These are phyloP conservation scores for Agapetus fuscipes DNA, from an alignment of 2,888 invertebrate species.

Conservation along the genomic window DNA sequence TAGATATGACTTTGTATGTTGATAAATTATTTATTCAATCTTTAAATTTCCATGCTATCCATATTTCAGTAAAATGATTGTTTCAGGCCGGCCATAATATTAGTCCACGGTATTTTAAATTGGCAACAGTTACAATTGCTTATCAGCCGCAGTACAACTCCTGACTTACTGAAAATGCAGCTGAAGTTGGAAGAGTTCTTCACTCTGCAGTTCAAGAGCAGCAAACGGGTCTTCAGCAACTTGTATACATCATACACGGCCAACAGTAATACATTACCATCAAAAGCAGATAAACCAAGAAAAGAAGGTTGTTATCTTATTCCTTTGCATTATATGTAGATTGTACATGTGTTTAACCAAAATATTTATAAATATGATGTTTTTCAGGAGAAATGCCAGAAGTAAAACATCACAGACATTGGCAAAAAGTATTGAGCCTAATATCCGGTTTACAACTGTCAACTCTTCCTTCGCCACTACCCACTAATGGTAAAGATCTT, in stretches of 20 bases:
- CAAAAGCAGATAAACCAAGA: conserved; percentile 21
- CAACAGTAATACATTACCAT: conserved; percentile 21
- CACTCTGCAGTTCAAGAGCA: conserved; percentile 93
- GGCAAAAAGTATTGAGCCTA: conserved; percentile 80
- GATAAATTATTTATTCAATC: no score
- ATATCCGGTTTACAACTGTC: conserved; percentile 74
- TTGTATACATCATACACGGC: conserved; percentile 34
- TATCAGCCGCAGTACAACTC: conserved; percentile 94
- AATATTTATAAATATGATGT: background rate
- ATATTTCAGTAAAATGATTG: no score
- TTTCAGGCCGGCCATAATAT: conserved; percentile 73
- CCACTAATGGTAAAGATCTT: conserved; percentile 39
- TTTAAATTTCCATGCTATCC: no score
- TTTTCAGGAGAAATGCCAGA: conserved; percentile 37
- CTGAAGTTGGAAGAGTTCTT: conserved; percentile 96
- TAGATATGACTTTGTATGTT: no score
- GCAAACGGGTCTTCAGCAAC: conserved; percentile 81
- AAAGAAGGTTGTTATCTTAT: conserved; percentile 11
- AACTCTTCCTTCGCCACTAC: conserved; percentile 57
- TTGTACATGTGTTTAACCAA: background rate
- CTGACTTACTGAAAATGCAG: conserved; percentile 94
- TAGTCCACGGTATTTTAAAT: conserved; percentile 82
- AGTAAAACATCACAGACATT: conserved; percentile 82
- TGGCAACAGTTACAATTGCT: conserved; percentile 96
- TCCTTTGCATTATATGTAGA: background rate